Conservation (phyloP, 1,140 invertebrate genomes). For the Drosophila bocqueti region DNA sequence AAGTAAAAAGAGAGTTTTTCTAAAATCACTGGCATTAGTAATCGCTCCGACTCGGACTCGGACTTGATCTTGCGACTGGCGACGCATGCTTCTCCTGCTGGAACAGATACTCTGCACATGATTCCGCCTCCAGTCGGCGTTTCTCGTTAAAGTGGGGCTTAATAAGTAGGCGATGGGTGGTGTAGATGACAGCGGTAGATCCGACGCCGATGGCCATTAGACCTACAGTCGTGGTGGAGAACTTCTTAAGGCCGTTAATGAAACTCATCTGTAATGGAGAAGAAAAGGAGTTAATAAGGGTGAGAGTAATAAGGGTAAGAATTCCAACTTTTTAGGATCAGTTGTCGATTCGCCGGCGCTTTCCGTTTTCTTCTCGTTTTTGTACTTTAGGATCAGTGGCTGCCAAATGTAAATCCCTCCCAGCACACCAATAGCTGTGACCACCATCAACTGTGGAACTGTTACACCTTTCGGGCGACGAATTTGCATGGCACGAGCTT, state of each 20-base stretch:
- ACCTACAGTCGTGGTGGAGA: constrained; percentile 75
- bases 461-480: constrained; percentile 83
- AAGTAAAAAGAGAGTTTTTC: constrained; percentile 24
- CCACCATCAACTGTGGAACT: constrained; percentile 81
- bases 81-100: constrained; percentile 63
- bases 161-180: constrained; percentile 68
- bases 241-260: constrained; percentile 77
- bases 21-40: constrained; percentile 17
- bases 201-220: constrained; percentile 81
- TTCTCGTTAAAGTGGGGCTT: constrained; percentile 62
- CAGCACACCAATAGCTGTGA: constrained; percentile 80
- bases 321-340: constrained; percentile 49
- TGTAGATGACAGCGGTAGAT: constrained; percentile 58
- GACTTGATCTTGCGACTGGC: constrained; percentile 2
- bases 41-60: not conserved
- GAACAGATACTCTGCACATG: constrained; percentile 79
- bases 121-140: constrained; percentile 69
- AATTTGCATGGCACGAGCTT: constrained; percentile 77
- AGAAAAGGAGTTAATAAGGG: constrained; percentile 35
- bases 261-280: constrained; percentile 80
- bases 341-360: constrained; percentile 17
- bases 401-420: constrained; percentile 85
- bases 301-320: too few relatives aligned
- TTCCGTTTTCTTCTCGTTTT: constrained; percentile 53
- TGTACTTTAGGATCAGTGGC: constrained; percentile 75